A percentile compares a stretch with the other conserved stretches of the same genome.
Evolutionary conservation across 2,888 invertebrate genomes (phyloP).

Genomic region (Sthenelais limicola): DNA sequence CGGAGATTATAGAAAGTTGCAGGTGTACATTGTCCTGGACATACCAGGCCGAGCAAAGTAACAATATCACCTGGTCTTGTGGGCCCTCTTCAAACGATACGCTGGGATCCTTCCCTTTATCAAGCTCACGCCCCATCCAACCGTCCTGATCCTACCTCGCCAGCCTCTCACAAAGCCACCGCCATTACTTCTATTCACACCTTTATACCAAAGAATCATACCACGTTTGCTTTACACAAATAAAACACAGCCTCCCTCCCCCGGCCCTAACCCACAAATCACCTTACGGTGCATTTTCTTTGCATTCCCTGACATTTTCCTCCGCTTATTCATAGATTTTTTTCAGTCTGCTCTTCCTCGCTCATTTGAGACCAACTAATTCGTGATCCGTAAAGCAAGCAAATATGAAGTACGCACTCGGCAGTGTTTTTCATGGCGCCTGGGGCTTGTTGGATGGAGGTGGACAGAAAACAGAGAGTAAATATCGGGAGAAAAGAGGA

Average conservation of each 20-base stretch:
- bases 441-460: no score
- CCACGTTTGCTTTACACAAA: constrained; percentile 12
- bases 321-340: not conserved
- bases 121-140: constrained; percentile 22
- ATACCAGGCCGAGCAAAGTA: not conserved
- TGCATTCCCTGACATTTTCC: not conserved
- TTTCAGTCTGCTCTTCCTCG: no score
- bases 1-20: constrained; percentile 36
- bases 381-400: no score
- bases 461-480: no score
- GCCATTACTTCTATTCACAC: constrained; percentile 10
- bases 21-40: constrained; percentile 14
- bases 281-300: not conserved
- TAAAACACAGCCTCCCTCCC: constrained; percentile 24
- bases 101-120: constrained; percentile 2
- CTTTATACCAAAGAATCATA: constrained; percentile 11
- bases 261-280: not conserved
- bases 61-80: not conserved
- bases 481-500: no score
- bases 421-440: no score
- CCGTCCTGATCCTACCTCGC: constrained; percentile 9
- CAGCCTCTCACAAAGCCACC: constrained; percentile 12
- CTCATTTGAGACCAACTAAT: constrained; percentile 23
- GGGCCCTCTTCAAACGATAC: not conserved
- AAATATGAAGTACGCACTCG: no score